Evolutionary conservation across 2,888 invertebrate genomes (phyloP).

Genomic region (Nowickia ferox): DNA sequence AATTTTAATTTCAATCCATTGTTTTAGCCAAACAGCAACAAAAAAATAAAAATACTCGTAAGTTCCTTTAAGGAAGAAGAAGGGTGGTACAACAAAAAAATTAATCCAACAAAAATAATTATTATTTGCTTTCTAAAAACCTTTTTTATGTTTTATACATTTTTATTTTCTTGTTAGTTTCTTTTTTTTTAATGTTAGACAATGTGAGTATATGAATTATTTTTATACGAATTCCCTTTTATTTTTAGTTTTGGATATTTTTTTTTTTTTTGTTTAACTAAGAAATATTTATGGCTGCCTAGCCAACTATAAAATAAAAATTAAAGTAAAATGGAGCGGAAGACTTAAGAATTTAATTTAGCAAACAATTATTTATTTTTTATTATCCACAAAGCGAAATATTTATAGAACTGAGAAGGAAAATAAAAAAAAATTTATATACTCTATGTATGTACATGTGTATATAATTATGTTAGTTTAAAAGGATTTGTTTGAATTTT

Average conservation of each 20-base stretch:
- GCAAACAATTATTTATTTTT: conserved; percentile 58
- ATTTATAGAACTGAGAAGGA: conserved; percentile 7
- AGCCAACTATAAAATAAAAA: conserved; percentile 62
- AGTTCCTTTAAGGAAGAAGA: conserved; percentile 32
- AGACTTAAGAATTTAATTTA: conserved; percentile 65
- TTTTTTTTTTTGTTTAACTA: conserved; percentile 39
- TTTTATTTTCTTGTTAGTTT: conserved; percentile 32
- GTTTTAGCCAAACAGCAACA: conserved; percentile 55
- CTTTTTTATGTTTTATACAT: conserved; percentile 38
- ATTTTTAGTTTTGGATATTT: conserved; percentile 27
- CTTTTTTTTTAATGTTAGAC: background rate
- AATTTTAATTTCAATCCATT: conserved; percentile 65
- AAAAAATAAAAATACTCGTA: too few relatives aligned
- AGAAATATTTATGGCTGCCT: conserved; percentile 64
- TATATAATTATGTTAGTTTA: conserved; percentile 22
- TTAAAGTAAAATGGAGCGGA: conserved; percentile 67
- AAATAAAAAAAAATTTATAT: conserved; percentile 16
- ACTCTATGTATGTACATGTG: too few relatives aligned
- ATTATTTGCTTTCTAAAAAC: conserved; percentile 60
- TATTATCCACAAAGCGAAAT: conserved; percentile 10
- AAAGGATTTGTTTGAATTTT: background rate
- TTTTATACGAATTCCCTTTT: conserved; percentile 40
- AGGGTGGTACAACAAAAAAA: background rate
- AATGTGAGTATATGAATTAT: conserved; percentile 30
- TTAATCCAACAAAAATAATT: conserved; percentile 44